Base-by-base conservation (phyloP, 2,797 vertebrate genomes). In the Clarias pachynema region DNA sequence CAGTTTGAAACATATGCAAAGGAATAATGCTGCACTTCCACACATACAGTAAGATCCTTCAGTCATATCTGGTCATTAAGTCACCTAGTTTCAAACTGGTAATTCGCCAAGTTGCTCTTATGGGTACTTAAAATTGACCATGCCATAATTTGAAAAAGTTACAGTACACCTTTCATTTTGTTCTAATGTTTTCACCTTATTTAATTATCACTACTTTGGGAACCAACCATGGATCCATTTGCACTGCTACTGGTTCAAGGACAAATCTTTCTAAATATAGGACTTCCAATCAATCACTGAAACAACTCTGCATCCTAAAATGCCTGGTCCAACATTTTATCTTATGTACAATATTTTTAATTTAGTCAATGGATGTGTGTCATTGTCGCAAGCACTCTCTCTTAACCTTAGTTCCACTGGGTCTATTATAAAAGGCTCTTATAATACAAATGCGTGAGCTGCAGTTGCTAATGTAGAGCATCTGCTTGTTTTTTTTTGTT, bases 401-500 rank as follows among this genome's bases (percentile, higher is more conserved):
- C 20, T 80, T 84, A 75, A 53, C 66, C 65, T 63, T 20, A 62
- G 69, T 60, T 86, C 74, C 86, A 84, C 56, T 44, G 59, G 82
- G 59, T 53, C 75, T 59, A 88, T 88, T 87, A 84, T 85, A 74
- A 74, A 57, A 68, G 59, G 77, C 82, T 79, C 77, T 87, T 90
- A 93, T 93, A 90, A 94, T 94, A 92, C 93, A 94, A 94, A 94
- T 93, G 93, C 91, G 93, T 91, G 90, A 91, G 90, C 92, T 92
- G 90, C 90, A 89, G 84, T 91, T 93, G 90, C 88, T 89, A 91
- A 29, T 90, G 90, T 92, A 89, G 91, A 93, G 91, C 22, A 3
- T 53, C n/a, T 92, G 92, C 91, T 90, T 53, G 12, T 53, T 53
- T 91, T 92, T 91, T 91, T 92, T 91, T 92, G 93, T 37, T 40